These are phyloP conservation scores for Ranitomeya variabilis DNA, from an alignment of 2,113 vertebrate genomes.

Conservation along the genomic window DNA sequence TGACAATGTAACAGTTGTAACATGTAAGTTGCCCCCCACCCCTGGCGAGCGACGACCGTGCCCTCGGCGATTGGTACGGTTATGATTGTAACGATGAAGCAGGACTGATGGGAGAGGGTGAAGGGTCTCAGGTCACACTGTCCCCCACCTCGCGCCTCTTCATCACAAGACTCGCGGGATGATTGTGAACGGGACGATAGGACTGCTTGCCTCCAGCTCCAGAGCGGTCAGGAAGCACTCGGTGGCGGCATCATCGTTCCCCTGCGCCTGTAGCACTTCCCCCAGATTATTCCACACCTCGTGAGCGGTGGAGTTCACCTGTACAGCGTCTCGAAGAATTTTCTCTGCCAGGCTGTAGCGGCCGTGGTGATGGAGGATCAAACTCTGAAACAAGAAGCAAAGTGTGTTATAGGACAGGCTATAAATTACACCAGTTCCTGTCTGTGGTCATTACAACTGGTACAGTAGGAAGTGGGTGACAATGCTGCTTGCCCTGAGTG, in stretches of 20 bases:
- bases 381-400: slow-evolving; percentile 74
- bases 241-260: slow-evolving; percentile 86
- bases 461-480: too few relatives aligned
- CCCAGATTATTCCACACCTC: slow-evolving; percentile 97
- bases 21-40: neutral
- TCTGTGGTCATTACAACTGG: too few relatives aligned
- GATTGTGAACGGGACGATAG: slow-evolving; percentile 94
- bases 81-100: neutral
- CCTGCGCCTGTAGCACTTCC: slow-evolving; percentile 95
- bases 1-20: neutral
- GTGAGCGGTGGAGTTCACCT: slow-evolving; percentile 95
- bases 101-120: neutral
- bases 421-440: too few relatives aligned
- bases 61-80: neutral
- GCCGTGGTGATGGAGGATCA: slow-evolving; percentile 94
- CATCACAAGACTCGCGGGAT: slow-evolving; percentile 90
- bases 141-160: neutral
- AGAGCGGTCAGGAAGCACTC: slow-evolving; percentile 96
- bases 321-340: slow-evolving; percentile 91
- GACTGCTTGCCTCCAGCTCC: slow-evolving; percentile 98
- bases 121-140: too few relatives aligned
- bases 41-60: neutral
- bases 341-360: slow-evolving; percentile 93
- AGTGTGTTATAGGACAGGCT: too few relatives aligned
- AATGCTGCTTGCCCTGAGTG: too few relatives aligned